phyloP scores from a whole-genome alignment of 2,888 invertebrate genomes.

The Portevinia maculata region DNA sequence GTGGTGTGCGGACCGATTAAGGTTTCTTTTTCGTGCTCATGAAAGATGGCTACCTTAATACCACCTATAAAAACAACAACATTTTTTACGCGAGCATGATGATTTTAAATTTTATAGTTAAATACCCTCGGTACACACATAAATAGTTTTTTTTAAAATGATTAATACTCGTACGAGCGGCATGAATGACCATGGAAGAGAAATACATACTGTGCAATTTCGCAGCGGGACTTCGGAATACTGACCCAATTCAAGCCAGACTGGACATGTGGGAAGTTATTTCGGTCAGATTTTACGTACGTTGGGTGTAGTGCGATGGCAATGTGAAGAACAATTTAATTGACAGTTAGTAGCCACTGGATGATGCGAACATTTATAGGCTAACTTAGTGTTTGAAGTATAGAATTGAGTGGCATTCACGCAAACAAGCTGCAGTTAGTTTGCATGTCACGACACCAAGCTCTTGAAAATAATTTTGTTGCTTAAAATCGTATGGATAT shows the following conservation, averaged over 20 bases:
- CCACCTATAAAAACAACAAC: constrained; percentile 4
- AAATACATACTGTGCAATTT: constrained; percentile 33
- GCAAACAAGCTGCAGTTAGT: constrained; percentile 11
- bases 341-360: constrained; percentile 10
- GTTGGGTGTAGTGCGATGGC: not conserved
- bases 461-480: constrained; percentile 3
- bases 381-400: constrained; percentile 10
- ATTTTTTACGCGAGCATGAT: constrained; percentile 13
- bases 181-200: constrained; percentile 61
- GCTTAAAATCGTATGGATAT: not conserved
- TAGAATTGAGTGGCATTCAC: constrained; percentile 35
- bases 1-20: constrained; percentile 60
- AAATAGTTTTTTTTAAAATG: constrained; percentile 41
- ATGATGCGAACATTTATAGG: constrained; percentile 22
- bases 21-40: constrained; percentile 26
- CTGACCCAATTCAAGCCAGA: constrained; percentile 53
- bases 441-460: constrained; percentile 15
- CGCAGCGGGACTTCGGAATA: constrained; percentile 67
- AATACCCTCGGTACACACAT: constrained; percentile 21
- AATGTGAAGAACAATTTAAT: constrained; percentile 28
- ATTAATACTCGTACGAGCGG: constrained; percentile 59
- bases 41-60: too few relatives aligned
- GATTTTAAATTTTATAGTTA: constrained; percentile 6
- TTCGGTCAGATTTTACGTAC: constrained; percentile 38
- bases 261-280: constrained; percentile 54